These are phyloP conservation scores for Xestoiulus laeticollis DNA, from an alignment of 2,888 invertebrate genomes.

Conservation along the genomic window DNA sequence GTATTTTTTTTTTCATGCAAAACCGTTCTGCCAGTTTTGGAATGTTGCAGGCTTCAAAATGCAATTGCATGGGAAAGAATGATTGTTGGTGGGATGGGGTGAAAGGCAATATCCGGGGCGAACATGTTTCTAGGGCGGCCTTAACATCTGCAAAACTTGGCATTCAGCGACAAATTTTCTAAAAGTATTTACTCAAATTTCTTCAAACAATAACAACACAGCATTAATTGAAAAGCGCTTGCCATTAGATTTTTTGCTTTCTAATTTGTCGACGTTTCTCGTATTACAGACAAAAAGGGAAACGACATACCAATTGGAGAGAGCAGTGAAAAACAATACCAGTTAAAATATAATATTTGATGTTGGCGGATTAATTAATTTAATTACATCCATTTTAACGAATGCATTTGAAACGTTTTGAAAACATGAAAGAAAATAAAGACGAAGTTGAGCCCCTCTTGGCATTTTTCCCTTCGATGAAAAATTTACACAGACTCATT, in stretches of 20 bases:
- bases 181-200: constrained; percentile 28
- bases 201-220: constrained; percentile 32
- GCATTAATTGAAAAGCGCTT: constrained; percentile 24
- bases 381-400: constrained; percentile 37
- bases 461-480: constrained; percentile 2
- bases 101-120: constrained; percentile 13
- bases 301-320: not conserved
- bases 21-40: not conserved
- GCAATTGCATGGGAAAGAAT: not conserved
- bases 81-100: constrained; percentile 9
- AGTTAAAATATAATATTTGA: constrained; percentile 27
- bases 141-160: constrained; percentile 11
- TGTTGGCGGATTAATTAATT: constrained; percentile 37
- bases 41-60: not conserved
- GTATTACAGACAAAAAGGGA: not conserved
- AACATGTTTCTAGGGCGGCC: not conserved
- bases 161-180: constrained; percentile 6
- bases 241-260: not conserved
- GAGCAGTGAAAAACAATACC: not conserved
- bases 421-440: constrained; percentile 11
- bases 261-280: constrained; percentile 22
- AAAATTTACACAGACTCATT: not conserved
- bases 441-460: constrained; percentile 10
- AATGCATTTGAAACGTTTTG: constrained; percentile 21
- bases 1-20: not conserved